These are phyloP conservation scores for Ptychoptera contaminata DNA, from an alignment of 2,888 invertebrate species.

Conservation along the genomic window DNA sequence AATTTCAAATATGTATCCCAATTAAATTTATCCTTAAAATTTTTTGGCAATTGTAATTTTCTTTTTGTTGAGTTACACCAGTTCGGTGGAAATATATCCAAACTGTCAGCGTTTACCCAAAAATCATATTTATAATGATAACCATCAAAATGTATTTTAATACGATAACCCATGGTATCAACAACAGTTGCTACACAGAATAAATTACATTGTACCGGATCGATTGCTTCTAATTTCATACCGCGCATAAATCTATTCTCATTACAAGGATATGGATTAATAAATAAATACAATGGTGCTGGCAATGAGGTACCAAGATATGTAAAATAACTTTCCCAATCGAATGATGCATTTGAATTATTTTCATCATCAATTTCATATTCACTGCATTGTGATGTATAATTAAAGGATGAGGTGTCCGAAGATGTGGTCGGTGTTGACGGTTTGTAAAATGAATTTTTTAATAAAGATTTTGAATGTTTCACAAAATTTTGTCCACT, in stretches of 20 bases:
- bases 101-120: conserved; percentile 86
- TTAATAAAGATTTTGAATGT: conserved; percentile 8
- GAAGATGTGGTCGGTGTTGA: background rate
- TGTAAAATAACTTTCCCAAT: conserved; percentile 6
- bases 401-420: conserved; percentile 14
- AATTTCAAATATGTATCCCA: conserved; percentile 73
- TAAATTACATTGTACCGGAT: conserved; percentile 77
- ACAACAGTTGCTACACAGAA: conserved; percentile 79
- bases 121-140: conserved; percentile 79
- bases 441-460: background rate
- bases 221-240: conserved; percentile 86
- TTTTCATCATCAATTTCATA: too few species aligned
- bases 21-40: conserved; percentile 47
- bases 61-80: conserved; percentile 82
- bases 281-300: conserved; percentile 63
- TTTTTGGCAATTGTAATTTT: conserved; percentile 61
- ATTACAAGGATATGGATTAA: conserved; percentile 54
- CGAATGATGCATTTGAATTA: background rate
- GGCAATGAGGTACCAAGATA: conserved; percentile 27
- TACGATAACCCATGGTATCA: conserved; percentile 65
- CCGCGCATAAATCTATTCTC: conserved; percentile 67
- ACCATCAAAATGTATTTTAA: conserved; percentile 84
- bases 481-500: conserved; percentile 12
- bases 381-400: too few species aligned
- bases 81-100: conserved; percentile 82